phyloP scores from a whole-genome alignment of 2,797 vertebrate species.

The Cetoscarus ocellatus region DNA sequence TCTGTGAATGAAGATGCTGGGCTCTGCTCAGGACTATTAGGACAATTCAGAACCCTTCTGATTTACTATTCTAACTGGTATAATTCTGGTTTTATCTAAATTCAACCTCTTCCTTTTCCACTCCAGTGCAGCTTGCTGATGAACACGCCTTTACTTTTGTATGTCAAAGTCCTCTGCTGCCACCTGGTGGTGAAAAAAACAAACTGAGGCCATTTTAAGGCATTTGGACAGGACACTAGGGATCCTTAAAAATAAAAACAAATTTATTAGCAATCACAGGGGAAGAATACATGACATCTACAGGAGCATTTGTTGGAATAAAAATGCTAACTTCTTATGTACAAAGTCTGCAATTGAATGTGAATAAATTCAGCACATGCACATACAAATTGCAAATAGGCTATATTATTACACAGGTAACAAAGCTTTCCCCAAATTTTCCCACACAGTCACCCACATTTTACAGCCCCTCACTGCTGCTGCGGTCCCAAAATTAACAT shows the following conservation, averaged over 20 bases:
- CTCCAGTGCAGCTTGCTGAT: not conserved
- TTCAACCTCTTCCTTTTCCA: not conserved
- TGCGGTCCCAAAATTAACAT: slow-evolving; percentile 67
- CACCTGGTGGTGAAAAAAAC: slow-evolving; percentile 63
- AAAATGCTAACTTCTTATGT: slow-evolving; percentile 89
- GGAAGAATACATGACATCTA: slow-evolving; percentile 87
- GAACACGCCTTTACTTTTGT: not conserved
- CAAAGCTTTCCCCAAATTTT: slow-evolving; percentile 70
- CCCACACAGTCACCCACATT: slow-evolving; percentile 49
- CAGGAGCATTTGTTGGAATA: slow-evolving; percentile 89
- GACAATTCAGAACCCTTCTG: not conserved
- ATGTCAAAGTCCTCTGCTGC: slow-evolving; percentile 55
- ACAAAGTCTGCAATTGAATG: slow-evolving; percentile 88
- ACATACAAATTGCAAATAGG: slow-evolving; percentile 86
- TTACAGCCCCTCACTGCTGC: slow-evolving; percentile 65
- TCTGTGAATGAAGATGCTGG: slow-evolving; percentile 3
- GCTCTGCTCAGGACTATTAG: not conserved
- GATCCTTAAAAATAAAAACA: slow-evolving; percentile 87
- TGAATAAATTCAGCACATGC: slow-evolving; percentile 88
- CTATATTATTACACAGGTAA: slow-evolving; percentile 72
- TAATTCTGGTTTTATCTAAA: not conserved
- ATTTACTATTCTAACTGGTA: no score
- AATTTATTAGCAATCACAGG: slow-evolving; percentile 90
- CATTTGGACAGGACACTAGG: slow-evolving; percentile 3
- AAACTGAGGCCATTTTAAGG: not conserved